phyloP scores from a whole-genome alignment of 2,888 invertebrate genomes.

The Latrodectus hesperus region DNA sequence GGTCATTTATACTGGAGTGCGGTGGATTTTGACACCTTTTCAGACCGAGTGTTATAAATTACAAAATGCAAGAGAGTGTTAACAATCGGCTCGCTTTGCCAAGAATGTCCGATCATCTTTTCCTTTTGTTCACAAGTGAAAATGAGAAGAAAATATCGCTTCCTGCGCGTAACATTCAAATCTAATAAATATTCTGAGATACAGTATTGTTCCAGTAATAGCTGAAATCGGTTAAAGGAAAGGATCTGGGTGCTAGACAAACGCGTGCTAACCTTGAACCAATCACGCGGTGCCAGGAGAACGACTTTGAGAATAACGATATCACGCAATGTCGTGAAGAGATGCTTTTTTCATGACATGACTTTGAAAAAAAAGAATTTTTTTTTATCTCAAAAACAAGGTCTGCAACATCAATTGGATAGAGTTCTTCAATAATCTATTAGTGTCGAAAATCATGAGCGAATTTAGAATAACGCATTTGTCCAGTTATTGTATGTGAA shows the following conservation, averaged over 20 bases:
- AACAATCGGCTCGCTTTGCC: constrained; percentile 37
- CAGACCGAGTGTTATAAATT: constrained; percentile 34
- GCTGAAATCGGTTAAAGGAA: constrained; percentile 58
- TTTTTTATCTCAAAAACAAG: constrained; percentile 28
- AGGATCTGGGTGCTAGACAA: constrained; percentile 17
- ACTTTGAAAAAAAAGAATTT: constrained; percentile 17
- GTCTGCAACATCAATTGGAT: constrained; percentile 6
- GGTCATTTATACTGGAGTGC: constrained; percentile 3
- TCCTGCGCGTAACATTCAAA: constrained; percentile 58
- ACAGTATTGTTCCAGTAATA: constrained; percentile 68
- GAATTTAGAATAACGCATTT: neutral
- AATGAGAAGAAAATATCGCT: constrained; percentile 59
- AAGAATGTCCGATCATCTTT: constrained; percentile 44
- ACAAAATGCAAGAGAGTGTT: constrained; percentile 45
- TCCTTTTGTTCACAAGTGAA: constrained; percentile 41
- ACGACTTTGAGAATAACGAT: constrained; percentile 21
- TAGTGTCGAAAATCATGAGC: neutral
- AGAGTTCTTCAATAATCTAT: neutral
- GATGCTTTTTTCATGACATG: constrained; percentile 45
- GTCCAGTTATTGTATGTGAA: neutral
- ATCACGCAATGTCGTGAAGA: constrained; percentile 64
- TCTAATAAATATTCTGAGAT: constrained; percentile 58
- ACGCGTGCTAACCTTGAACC: constrained; percentile 67
- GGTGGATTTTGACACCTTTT: constrained; percentile 16
- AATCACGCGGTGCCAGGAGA: constrained; percentile 52